Evolutionary conservation across 1,140 invertebrate genomes (phyloP), one percentile per base, ranked within the genome.

Genomic region (Hirudo medicinalis): DNA sequence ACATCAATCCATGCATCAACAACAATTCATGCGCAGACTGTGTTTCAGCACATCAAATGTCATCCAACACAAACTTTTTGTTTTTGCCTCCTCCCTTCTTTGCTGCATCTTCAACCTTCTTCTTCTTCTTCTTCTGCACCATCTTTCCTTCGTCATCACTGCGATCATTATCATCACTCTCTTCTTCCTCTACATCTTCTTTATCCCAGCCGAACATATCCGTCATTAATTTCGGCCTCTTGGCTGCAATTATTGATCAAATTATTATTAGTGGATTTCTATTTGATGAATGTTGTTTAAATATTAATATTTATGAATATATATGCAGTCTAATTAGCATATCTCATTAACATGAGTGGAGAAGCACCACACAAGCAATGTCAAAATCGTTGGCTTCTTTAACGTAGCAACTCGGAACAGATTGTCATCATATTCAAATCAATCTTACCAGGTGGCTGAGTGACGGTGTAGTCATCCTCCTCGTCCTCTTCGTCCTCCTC

Each of bases 191-290:
- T 8, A 11, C 20, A 13, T 63, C 57, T 11, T 63, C 57, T n/a
- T 63, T 63, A n/a, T 63, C 57, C 57, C 57, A 63, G 22, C 29
- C 57, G 19, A 63, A 63, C 57, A 63, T 63, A 6, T 22, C 29
- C 2, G 29, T n/a, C 57, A 63, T 63, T n/a, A 63, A 63, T n/a
- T 63, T 63, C 13, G 57, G 29, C 19, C 29, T 63, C 29, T 63
- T 63, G 29, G 29, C 57, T 63, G 57, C 0, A 63, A 63, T 25
- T 15, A 63, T 15, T 25, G 8, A 32, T 22, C 9, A 63, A 19
- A 63, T 11, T 63, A 63, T n/a, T 15, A 49, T 49, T 49, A 8
- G 0, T 13, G 43, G 6, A 36, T 36, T 36, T 36, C 2, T 36
- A 3, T 36, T 6, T 36, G 2, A 36, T 36, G 32, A 36, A n/a